These are phyloP conservation scores for Antedon bifida DNA, from an alignment of 35 echinoderm and acorn worm genomes.

Conservation along the genomic window DNA sequence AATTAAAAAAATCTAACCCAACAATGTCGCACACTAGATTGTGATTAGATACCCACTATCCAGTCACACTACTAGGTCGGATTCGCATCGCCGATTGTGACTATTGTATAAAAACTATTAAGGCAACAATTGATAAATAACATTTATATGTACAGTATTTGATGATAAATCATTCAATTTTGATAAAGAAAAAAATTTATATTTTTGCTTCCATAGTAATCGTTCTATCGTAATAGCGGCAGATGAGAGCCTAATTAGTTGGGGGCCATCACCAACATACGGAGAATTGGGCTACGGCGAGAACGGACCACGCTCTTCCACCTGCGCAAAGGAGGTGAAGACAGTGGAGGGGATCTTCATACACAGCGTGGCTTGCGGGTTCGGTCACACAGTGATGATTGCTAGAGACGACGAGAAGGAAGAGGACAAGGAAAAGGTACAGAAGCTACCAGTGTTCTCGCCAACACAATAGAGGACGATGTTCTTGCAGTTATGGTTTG, in stretches of 20 bases:
- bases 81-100: too few species aligned
- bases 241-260: conserved; percentile 81
- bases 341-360: conserved; percentile 50
- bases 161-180: too few species aligned
- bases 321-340: conserved; percentile 56
- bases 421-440: conserved; percentile 42
- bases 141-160: too few species aligned
- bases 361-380: conserved; percentile 57
- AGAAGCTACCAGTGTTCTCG: conserved; percentile 37
- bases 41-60: too few species aligned
- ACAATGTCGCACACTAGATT: too few species aligned
- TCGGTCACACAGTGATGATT: conserved; percentile 67
- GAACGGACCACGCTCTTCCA: conserved; percentile 55
- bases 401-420: conserved; percentile 49
- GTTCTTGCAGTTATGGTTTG: too few species aligned
- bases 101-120: too few species aligned
- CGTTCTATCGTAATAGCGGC: conserved; percentile 77
- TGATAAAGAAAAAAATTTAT: too few species aligned
- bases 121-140: too few species aligned
- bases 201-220: conserved; percentile 50
- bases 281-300: conserved; percentile 91
- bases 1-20: too few species aligned
- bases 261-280: conserved; percentile 92
- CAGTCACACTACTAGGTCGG: too few species aligned
- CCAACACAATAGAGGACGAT: neutral